Conservation (phyloP, 2,797 vertebrate species). For the Erethizon dorsatum region DNA sequence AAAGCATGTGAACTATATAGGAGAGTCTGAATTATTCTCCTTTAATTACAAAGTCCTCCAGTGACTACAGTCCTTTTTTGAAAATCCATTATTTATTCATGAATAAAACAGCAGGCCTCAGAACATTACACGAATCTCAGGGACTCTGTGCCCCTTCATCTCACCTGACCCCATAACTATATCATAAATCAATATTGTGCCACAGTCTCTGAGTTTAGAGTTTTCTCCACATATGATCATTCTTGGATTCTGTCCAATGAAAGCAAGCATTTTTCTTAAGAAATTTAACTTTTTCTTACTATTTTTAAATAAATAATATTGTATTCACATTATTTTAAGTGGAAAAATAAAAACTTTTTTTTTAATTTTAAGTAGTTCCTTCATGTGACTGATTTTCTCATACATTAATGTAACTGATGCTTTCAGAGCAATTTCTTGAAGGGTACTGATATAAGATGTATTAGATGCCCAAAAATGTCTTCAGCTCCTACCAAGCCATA, state of each 20-base stretch:
- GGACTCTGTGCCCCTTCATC: not conserved
- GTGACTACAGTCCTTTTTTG: not conserved
- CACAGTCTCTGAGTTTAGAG: not conserved
- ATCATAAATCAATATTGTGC: not conserved
- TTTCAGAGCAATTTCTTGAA: conserved; percentile 47
- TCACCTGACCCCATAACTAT: not conserved
- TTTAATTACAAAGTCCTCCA: not conserved
- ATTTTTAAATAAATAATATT: not conserved
- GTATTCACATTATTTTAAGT: not conserved
- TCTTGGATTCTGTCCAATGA: not conserved
- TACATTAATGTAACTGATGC: not conserved
- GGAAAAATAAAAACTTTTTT: not conserved
- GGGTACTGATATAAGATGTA: not conserved
- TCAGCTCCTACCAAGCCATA: conserved; percentile 50
- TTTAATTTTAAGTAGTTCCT: not conserved
- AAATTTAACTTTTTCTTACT: not conserved
- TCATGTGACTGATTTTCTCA: conserved; percentile 31
- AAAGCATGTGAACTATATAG: not conserved
- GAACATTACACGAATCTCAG: not conserved
- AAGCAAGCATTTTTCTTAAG: not conserved
- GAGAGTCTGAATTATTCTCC: not conserved
- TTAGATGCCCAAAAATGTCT: conserved; percentile 43
- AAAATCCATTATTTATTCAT: not conserved
- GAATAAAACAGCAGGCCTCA: not conserved
- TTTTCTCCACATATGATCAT: not conserved